Evolutionary conservation across 2,797 vertebrate genomes (phyloP).

Genomic region (Zalophus californianus): DNA sequence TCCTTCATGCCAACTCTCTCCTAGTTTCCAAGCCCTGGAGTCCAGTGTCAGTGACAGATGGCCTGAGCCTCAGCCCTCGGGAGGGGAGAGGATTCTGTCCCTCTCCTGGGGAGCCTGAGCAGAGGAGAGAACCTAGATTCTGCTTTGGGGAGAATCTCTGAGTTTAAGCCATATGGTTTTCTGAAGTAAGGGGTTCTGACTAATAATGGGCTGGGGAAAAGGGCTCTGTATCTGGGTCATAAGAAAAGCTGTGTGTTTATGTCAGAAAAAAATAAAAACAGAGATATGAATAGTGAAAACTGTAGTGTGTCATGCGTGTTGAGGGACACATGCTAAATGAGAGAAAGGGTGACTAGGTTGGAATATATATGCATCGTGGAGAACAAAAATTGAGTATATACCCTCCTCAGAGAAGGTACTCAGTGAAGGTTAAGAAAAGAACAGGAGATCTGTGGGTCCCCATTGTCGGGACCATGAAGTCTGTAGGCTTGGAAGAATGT

Average conservation of each 20-base stretch:
- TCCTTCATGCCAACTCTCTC: constrained; percentile 66
- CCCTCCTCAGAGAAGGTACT: not conserved
- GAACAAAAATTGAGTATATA: not conserved
- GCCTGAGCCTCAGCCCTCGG: constrained; percentile 70
- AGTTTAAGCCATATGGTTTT: constrained; percentile 79
- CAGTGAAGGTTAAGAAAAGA: not conserved
- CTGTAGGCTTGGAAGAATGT: not conserved
- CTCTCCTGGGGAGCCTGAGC: constrained; percentile 67
- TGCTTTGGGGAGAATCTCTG: constrained; percentile 70
- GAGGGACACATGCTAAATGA: not conserved
- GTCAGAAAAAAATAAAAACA: constrained; percentile 36
- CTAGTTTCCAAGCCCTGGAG: constrained; percentile 71
- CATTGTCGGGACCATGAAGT: not conserved
- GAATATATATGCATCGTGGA: not conserved
- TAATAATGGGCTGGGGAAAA: constrained; percentile 61
- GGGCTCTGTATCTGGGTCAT: constrained; percentile 75
- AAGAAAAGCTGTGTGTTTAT: constrained; percentile 63
- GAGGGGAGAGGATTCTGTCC: constrained; percentile 69
- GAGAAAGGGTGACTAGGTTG: not conserved
- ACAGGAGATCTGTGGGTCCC: not conserved
- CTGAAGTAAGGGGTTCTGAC: constrained; percentile 68
- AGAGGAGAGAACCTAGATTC: constrained; percentile 72
- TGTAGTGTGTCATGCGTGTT: not conserved
- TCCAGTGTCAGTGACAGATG: constrained; percentile 80
- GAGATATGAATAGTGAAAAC: constrained; percentile 30